Evolutionary conservation across 2,113 vertebrate genomes (phyloP), one percentile per base, ranked within the genome.

Genomic region (Etheostoma spectabile): DNA sequence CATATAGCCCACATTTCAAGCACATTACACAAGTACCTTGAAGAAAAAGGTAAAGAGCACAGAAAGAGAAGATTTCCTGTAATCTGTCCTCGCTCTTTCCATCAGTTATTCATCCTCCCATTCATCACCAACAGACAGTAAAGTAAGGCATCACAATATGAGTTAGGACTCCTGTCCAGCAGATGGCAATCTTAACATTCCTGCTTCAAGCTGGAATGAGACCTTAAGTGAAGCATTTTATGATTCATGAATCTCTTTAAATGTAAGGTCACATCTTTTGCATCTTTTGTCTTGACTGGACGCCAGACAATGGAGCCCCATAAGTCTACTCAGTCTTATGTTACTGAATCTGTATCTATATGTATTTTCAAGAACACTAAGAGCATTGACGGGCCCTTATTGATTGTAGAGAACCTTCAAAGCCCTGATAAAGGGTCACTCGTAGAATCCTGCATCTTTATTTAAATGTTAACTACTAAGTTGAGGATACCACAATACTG

Each of bases 161-260:
- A 13, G 27, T 35, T n/a, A 16, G 46, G 42, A 0, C 38, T 80
- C 46, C 64, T 71, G 13, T 77, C 52, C 74, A 76, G 78, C 45
- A 89, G 84, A 60, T 71, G 80, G 80, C 55, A 64, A 71, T 46
- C 33, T 64, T 18, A 18, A 8, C 19, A 14, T 33, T 59, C 22
- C 10, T 45, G 13, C 5, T 30, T 63, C n/a, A n/a, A n/a, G n/a
- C n/a, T n/a, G n/a, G n/a, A n/a, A 10, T 18, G 2, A 22, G 0
- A 45, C 10, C n/a, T 24, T 53, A 84, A 74, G 57, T 70, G 4
- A 3, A 22, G 4, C 21, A 22, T 24, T 55, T 51, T 61, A 7
- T n/a, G 45, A 24, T 38, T n/a, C 6, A 16, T 21, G 10, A 24
- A 52, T 52, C 2, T 22, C 27, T 55, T 65, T 15, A 42, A n/a